phyloP scores from a whole-genome alignment of 2,113 vertebrate species.

The Psophia crepitans region DNA sequence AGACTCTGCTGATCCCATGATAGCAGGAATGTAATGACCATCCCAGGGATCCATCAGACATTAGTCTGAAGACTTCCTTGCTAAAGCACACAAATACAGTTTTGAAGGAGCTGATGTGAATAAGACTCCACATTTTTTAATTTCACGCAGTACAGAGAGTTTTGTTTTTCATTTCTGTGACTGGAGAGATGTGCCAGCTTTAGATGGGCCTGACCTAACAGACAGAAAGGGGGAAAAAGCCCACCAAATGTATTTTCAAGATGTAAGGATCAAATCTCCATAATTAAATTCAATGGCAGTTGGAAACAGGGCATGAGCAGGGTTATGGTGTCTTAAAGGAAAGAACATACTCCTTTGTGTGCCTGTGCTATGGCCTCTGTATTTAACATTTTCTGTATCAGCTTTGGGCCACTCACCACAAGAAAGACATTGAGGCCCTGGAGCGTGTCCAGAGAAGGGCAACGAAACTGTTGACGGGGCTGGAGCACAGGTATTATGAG shows the following conservation, averaged over 20 bases:
- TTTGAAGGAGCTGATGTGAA: not conserved
- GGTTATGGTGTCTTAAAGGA: not conserved
- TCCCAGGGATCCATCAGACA: not conserved
- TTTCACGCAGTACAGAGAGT: not conserved
- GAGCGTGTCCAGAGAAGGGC: too few relatives aligned
- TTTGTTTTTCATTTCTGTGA: not conserved
- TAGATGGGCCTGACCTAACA: not conserved
- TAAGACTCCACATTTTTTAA: not conserved
- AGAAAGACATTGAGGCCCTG: too few relatives aligned
- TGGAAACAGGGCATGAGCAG: not conserved
- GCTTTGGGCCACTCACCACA: too few relatives aligned
- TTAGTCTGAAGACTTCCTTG: not conserved
- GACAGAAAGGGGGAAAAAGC: not conserved
- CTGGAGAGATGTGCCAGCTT: not conserved
- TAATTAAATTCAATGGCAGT: not conserved
- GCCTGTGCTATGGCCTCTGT: not conserved
- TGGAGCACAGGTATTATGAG: too few relatives aligned
- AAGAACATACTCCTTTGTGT: not conserved
- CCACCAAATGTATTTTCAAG: not conserved
- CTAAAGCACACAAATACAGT: not conserved
- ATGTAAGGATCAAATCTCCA: not conserved
- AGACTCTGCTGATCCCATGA: not conserved
- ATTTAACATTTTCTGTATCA: not conserved
- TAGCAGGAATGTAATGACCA: not conserved
- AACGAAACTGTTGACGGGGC: too few relatives aligned